These are phyloP conservation scores for Aeoliscus strigatus DNA, from an alignment of 2,797 vertebrate genomes.

Conservation along the genomic window DNA sequence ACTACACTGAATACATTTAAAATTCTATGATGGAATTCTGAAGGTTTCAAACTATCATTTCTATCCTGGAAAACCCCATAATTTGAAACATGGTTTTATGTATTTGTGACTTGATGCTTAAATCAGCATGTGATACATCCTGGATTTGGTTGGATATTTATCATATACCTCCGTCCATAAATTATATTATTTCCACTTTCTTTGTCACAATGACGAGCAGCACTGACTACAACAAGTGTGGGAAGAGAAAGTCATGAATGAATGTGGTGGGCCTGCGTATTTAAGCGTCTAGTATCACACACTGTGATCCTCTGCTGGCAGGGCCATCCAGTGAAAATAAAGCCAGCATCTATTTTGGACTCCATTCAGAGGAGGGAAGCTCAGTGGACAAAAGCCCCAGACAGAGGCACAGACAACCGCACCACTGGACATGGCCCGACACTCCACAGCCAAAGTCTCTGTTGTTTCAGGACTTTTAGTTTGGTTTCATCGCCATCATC, in stretches of 20 bases:
- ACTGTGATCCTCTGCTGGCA: slow-evolving; percentile 31
- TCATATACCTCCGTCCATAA: too few species aligned
- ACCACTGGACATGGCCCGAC: slow-evolving; percentile 27
- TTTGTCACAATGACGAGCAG: neutral
- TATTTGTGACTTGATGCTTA: too few species aligned
- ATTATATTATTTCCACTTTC: neutral
- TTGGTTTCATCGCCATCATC: slow-evolving; percentile 25
- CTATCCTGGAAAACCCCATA: too few species aligned
- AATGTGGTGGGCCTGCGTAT: slow-evolving; percentile 24
- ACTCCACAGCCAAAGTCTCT: slow-evolving; percentile 30
- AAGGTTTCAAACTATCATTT: too few species aligned
- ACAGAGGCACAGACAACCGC: slow-evolving; percentile 45
- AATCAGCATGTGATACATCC: too few species aligned
- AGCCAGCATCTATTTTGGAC: slow-evolving; percentile 38
- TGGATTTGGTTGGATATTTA: too few species aligned
- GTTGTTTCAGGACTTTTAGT: slow-evolving; percentile 48
- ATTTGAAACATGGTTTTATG: too few species aligned
- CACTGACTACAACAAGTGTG: slow-evolving; percentile 11
- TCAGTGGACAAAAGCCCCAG: slow-evolving; percentile 59
- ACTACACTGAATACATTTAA: too few species aligned
- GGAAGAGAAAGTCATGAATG: slow-evolving; percentile 49
- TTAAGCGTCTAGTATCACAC: slow-evolving; percentile 37
- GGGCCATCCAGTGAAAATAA: slow-evolving; percentile 54
- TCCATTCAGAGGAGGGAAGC: slow-evolving; percentile 32
- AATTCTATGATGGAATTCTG: too few species aligned